Evolutionary conservation across 2,888 invertebrate species (phyloP).

Genomic region (Trileptium ribeirensis): DNA sequence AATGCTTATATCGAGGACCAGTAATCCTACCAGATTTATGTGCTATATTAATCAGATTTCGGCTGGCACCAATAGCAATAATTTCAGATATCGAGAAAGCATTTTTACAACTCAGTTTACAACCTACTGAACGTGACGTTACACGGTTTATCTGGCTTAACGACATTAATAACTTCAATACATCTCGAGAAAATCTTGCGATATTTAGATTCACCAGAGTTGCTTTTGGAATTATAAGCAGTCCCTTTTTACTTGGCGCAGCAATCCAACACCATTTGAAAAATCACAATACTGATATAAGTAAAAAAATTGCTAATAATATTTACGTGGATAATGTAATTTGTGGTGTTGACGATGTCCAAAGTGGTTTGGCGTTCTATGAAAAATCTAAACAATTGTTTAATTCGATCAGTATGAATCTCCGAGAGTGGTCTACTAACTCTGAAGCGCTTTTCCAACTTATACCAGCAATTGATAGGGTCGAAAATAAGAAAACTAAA

Average conservation of each 20-base stretch:
- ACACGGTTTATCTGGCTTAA: conserved; percentile 31
- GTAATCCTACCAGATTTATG: conserved; percentile 25
- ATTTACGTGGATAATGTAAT: conserved; percentile 34
- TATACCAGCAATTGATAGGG: neutral
- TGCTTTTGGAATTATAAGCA: neutral
- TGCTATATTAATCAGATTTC: conserved; percentile 29
- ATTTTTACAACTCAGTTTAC: conserved; percentile 14
- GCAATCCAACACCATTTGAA: conserved; percentile 8
- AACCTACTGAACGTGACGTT: conserved; percentile 29
- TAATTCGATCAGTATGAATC: conserved; percentile 8
- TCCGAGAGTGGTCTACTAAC: conserved; percentile 22
- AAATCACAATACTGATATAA: neutral
- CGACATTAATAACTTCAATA: neutral
- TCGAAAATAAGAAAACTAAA: neutral
- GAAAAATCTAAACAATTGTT: conserved; percentile 28
- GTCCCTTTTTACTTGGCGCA: neutral
- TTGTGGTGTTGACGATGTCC: neutral
- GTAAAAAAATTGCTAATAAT: conserved; percentile 19
- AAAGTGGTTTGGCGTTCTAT: conserved; percentile 16
- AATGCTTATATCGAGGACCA: conserved; percentile 34
- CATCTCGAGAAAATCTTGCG: neutral
- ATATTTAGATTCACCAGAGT: neutral
- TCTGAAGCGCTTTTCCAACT: neutral
- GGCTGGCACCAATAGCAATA: conserved; percentile 27
- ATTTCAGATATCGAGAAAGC: conserved; percentile 30